Base-by-base conservation (phyloP, 2,113 vertebrate species). In the Pelodiscus sinensis region DNA sequence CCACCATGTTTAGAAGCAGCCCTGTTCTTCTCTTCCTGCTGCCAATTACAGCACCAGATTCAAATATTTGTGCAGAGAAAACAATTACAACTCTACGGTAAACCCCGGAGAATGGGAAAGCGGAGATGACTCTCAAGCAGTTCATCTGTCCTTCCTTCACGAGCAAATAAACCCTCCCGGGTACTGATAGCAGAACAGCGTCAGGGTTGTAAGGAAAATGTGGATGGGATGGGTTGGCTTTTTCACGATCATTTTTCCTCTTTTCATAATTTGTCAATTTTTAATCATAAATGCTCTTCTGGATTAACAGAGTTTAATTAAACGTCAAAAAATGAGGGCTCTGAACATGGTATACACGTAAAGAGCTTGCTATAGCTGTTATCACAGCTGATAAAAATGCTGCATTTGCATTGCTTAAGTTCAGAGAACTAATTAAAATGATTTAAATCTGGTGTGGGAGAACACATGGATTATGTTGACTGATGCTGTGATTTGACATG, bases 171-270 rank as follows among this genome's bases (percentile, higher is more conserved):
- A 18, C 24, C 51, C 57, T 12, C 50, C 24, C 60, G 62, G 93
- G 89, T 89, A 86, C 83, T 88, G 92, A 85, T 11, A 44, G 5
- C 79, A 27, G 9, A 8, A 14, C 2, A 73, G 15, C 82, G 86
- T 54, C 82, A 89, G 92, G 92, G 92, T 86, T 90, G 10, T 0
- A 18, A 80, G 86, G 73, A 81, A 84, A 91, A 82, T 82, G 90
- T 82, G 93, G 87, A 87, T 73, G 51, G 90, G 52, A 44, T 92
- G 87, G 8, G 15, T 73, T 73, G 12, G 44, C 50, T 19, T 73
- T 73, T 77, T 50, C 14, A 77, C 24, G 15, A 10, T 44, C 38
- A 50, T 51, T 38, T 77, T 91, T 89, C 44, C n/a, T 81, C 75
- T 38, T 57, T 82, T 44, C 24, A 18, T 27, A 56, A 25, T 56